A percentile compares a stretch with the other conserved stretches of the same genome.
Evolutionary conservation across 30 jellyfish, hydroid and myxozoan genomes (phyloP).

Genomic region (Hydractinia symbiolongicarpus): DNA sequence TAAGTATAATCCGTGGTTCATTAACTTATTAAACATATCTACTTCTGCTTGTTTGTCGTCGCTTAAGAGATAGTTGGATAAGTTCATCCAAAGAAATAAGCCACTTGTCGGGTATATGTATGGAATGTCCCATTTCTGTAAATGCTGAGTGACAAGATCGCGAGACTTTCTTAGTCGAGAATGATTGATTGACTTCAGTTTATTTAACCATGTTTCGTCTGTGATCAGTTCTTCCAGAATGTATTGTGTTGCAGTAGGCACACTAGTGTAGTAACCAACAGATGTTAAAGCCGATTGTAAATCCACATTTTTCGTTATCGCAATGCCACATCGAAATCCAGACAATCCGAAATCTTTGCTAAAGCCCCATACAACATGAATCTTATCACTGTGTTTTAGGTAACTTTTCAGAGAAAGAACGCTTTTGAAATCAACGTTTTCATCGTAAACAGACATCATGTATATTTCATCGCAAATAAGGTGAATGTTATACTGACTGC

Average conservation of each 20-base stretch:
- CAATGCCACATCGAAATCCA: conserved; percentile 77
- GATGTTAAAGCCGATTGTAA: conserved; percentile 29
- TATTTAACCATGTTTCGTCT: conserved; percentile 63
- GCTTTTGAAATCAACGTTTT: conserved; percentile 23
- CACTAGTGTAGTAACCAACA: conserved; percentile 46
- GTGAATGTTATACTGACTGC: conserved; percentile 40
- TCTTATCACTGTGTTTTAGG: conserved; percentile 26
- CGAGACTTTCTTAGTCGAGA: conserved; percentile 32
- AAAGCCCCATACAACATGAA: conserved; percentile 73
- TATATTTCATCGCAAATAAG: conserved; percentile 64
- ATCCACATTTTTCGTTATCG: conserved; percentile 49
- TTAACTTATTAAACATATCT: conserved; percentile 37
- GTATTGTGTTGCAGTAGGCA: conserved; percentile 56
- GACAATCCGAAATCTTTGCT: conserved; percentile 74
- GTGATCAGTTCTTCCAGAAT: conserved; percentile 26
- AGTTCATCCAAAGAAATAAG: conserved; percentile 55
- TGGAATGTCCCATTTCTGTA: conserved; percentile 21
- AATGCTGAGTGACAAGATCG: conserved; percentile 27
- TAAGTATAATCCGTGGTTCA: conserved; percentile 50
- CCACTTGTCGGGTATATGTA: conserved; percentile 41
- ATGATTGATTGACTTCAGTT: conserved; percentile 34
- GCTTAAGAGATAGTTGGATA: conserved; percentile 19
- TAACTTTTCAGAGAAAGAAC: conserved; percentile 26
- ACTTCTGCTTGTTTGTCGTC: conserved; percentile 44
- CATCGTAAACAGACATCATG: conserved; percentile 42